These are phyloP conservation scores for Drosophila oshimai DNA, from an alignment of 1,140 invertebrate genomes.

Conservation along the genomic window DNA sequence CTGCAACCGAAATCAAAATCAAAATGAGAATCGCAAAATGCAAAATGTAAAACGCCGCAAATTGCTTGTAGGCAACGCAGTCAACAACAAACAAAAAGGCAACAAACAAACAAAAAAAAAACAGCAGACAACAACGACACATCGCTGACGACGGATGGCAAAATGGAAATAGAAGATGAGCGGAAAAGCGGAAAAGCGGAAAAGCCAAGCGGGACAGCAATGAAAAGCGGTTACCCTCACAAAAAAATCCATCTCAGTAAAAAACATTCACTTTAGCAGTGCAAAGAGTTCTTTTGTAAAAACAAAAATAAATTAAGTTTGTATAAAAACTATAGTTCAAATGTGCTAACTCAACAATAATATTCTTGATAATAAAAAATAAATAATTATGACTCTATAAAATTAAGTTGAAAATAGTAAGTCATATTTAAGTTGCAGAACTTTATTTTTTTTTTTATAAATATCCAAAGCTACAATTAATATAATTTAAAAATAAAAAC, in stretches of 20 bases:
- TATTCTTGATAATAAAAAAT: no score
- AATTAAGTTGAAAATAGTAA: no score
- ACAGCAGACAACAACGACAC: not conserved
- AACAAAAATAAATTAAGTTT: no score
- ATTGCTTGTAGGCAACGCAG: constrained; percentile 59
- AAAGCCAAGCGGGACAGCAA: not conserved
- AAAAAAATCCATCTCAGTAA: not conserved
- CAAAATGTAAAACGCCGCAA: constrained; percentile 69
- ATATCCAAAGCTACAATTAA: no score
- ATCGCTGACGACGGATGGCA: constrained; percentile 13
- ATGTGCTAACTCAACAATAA: no score
- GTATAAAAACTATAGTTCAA: no score
- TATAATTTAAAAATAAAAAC: no score
- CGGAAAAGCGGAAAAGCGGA: not conserved
- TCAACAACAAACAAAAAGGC: not conserved
- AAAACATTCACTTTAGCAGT: not conserved
- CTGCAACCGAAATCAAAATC: constrained; percentile 55
- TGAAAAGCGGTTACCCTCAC: not conserved
- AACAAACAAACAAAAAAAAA: not conserved
- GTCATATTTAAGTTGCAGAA: no score
- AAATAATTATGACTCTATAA: no score
- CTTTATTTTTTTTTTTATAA: no score
- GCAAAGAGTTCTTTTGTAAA: not conserved
- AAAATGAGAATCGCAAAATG: constrained; percentile 68
- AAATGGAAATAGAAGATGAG: constrained; percentile 13